phyloP scores from a whole-genome alignment of 2,113 vertebrate species.

The Hypocryptadius cinnamomeus region DNA sequence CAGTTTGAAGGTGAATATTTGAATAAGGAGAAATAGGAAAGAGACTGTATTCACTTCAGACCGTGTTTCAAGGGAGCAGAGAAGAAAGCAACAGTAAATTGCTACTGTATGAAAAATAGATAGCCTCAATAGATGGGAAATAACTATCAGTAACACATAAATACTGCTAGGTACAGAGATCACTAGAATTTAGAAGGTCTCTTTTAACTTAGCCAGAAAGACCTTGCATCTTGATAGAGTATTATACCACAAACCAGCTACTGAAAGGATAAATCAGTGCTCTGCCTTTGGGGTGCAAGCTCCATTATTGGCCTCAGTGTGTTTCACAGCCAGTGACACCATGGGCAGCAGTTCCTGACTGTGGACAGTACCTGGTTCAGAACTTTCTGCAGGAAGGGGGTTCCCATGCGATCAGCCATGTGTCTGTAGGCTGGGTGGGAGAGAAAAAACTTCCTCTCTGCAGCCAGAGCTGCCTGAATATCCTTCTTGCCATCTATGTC shows the following conservation, averaged over 20 bases:
- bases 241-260: neutral
- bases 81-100: neutral
- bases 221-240: neutral
- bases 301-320: neutral
- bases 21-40: neutral
- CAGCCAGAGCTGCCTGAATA: conserved; percentile 89
- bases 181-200: neutral
- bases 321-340: neutral
- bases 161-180: neutral
- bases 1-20: neutral
- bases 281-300: neutral
- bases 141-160: neutral
- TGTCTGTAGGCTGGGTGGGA: conserved; percentile 94
- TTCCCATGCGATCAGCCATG: conserved; percentile 98
- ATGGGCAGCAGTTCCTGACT: neutral
- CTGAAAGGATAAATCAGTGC: neutral
- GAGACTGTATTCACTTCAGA: neutral
- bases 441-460: conserved; percentile 96
- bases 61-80: neutral
- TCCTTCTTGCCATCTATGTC: conserved; percentile 98
- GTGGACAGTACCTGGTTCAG: conserved; percentile 87
- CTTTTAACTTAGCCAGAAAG: neutral
- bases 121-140: neutral
- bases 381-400: conserved; percentile 90
- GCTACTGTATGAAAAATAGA: neutral